Conservation (phyloP, 2,113 vertebrate genomes). For the Eulemur macaco region DNA sequence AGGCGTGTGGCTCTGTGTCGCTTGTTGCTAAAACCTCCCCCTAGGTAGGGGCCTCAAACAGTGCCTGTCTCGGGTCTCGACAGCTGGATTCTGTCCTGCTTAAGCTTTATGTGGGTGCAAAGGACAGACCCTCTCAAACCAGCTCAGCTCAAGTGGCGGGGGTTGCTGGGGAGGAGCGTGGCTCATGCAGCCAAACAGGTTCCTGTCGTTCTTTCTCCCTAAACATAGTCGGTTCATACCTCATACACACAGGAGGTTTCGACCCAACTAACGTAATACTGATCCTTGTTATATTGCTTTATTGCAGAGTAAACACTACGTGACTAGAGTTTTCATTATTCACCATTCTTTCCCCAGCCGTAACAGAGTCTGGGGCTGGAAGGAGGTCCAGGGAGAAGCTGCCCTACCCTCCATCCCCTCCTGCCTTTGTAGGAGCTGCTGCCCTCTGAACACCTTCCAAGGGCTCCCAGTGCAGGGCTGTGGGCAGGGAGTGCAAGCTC, state of each 20-base stretch:
- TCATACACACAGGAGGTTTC: neutral
- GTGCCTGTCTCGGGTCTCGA: rapidly evolving
- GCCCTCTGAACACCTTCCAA: neutral
- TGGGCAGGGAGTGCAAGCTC: neutral
- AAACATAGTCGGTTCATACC: rapidly evolving
- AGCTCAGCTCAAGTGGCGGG: neutral
- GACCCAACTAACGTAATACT: neutral
- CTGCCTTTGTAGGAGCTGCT: neutral
- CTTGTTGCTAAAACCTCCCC: neutral
- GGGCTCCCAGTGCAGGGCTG: neutral
- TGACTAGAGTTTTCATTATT: neutral
- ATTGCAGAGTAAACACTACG: too few species aligned
- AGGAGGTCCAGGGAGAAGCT: neutral
- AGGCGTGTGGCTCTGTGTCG: rapidly evolving
- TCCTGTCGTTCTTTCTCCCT: too few species aligned
- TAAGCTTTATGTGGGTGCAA: neutral
- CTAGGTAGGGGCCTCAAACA: neutral
- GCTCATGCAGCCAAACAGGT: neutral
- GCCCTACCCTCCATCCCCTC: too few species aligned
- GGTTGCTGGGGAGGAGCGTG: rapidly evolving
- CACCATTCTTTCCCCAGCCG: neutral
- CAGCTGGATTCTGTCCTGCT: too few species aligned
- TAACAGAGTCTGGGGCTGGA: neutral
- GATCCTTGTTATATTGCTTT: neutral
- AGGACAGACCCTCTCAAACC: too few species aligned